Evolutionary conservation across 2,797 vertebrate genomes (phyloP).

Genomic region (Hemibagrus guttatus): DNA sequence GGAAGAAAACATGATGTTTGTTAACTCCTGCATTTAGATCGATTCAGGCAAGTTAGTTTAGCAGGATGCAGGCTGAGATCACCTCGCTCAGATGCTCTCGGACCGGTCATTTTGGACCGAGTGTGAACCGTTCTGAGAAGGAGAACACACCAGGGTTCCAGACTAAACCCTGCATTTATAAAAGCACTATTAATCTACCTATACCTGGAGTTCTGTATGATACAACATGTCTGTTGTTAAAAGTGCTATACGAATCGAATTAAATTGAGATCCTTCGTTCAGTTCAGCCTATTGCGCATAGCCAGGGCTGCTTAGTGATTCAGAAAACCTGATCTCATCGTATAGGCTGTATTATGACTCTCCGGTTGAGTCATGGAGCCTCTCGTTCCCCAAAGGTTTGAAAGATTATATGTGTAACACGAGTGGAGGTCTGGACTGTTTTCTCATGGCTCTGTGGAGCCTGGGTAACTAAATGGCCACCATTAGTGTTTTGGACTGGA

Average conservation of each 20-base stretch:
- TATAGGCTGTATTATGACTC: not conserved
- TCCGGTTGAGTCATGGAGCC: constrained; percentile 35
- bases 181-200: not conserved
- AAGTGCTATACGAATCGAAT: not conserved
- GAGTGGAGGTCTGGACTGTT: constrained; percentile 30
- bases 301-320: not conserved
- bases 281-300: not conserved
- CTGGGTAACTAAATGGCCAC: constrained; percentile 6
- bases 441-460: constrained; percentile 23
- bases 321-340: constrained; percentile 30
- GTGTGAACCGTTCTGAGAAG: not conserved
- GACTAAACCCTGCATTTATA: not conserved
- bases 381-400: constrained; percentile 9
- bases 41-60: not conserved
- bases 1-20: not conserved
- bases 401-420: constrained; percentile 34
- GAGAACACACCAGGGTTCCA: not conserved
- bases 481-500: constrained; percentile 5
- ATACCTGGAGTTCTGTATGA: not conserved
- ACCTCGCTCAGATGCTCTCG: not conserved
- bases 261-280: not conserved
- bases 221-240: not conserved
- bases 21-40: not conserved
- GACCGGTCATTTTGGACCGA: not conserved
- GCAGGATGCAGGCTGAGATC: not conserved